Percentiles rank a stretch among this genome's conserved stretches.
phyloP scores from a whole-genome alignment of 2,797 vertebrate species.

The Microchirus variegatus region DNA sequence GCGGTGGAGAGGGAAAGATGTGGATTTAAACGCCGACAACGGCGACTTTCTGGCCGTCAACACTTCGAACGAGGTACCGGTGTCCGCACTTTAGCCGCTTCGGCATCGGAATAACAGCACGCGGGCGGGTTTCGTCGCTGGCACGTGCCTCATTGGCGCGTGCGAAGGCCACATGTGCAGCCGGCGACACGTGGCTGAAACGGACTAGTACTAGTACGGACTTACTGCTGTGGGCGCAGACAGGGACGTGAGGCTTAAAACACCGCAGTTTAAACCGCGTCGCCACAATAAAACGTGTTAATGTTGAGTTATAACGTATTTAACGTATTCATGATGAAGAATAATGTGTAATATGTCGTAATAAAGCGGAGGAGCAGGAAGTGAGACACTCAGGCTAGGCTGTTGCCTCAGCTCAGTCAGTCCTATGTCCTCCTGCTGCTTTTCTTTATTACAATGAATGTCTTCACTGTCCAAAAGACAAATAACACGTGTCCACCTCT shows the following conservation, averaged over 20 bases:
- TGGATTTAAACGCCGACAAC: conserved; percentile 72
- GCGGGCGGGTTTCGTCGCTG: not conserved
- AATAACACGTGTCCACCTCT: too few relatives aligned
- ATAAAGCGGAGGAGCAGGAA: too few relatives aligned
- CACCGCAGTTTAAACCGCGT: too few relatives aligned
- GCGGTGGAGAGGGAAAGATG: conserved; percentile 83
- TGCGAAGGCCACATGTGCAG: conserved; percentile 48
- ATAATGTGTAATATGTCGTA: too few relatives aligned
- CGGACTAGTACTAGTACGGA: conserved; percentile 26
- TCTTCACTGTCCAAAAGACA: too few relatives aligned
- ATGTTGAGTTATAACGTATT: too few relatives aligned
- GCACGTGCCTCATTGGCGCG: not conserved
- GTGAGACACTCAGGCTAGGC: too few relatives aligned
- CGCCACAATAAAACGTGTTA: not conserved
- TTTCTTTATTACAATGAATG: too few relatives aligned
- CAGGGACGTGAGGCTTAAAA: not conserved
- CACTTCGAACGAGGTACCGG: conserved; percentile 63
- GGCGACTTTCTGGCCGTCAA: conserved; percentile 45
- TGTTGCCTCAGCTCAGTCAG: too few relatives aligned
- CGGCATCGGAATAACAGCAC: rapidly evolving
- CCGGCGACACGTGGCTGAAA: conserved; percentile 77
- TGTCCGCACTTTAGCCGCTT: not conserved
- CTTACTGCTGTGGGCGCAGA: not conserved
- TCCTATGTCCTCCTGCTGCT: too few relatives aligned
- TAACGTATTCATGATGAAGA: too few relatives aligned